phyloP scores from a whole-genome alignment of 2,797 vertebrate species.

The Denticeps clupeoides region DNA sequence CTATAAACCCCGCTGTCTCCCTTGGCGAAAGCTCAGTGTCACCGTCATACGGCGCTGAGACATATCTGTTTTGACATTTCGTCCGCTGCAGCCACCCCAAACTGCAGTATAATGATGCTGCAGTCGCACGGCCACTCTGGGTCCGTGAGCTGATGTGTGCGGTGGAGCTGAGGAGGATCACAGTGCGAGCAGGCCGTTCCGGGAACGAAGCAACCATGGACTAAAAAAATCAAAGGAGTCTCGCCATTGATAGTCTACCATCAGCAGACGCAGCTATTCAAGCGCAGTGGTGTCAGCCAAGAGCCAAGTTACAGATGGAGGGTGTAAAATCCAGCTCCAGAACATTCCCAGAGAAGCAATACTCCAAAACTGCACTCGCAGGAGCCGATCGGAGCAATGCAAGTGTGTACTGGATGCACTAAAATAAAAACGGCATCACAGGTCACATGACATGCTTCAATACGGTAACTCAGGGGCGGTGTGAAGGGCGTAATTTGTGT shows the following conservation, averaged over 20 bases:
- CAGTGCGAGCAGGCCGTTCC: too few species aligned
- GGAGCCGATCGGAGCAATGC: background rate
- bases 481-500: too few species aligned
- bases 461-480: background rate
- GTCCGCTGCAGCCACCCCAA: conserved; percentile 16
- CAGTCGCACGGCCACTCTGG: conserved; percentile 7
- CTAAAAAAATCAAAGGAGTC: conserved; percentile 12
- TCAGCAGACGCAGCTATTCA: conserved; percentile 7
- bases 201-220: background rate
- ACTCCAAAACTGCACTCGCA: background rate
- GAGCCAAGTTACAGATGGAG: conserved; percentile 18
- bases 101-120: conserved; percentile 24
- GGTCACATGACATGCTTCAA: background rate
- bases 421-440: background rate
- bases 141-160: conserved; percentile 20
- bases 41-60: conserved; percentile 17
- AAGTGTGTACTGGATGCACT: background rate
- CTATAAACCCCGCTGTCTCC: conserved; percentile 29
- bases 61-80: conserved; percentile 30
- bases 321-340: conserved; percentile 1
- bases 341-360: conserved; percentile 6
- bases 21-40: conserved; percentile 22
- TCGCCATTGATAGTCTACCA: conserved; percentile 1
- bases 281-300: conserved; percentile 11
- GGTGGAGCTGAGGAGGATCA: background rate